A percentile compares a stretch with the other conserved stretches of the same genome.
Evolutionary conservation across 2,888 invertebrate genomes (phyloP).

Genomic region (Pterobdella sp.): DNA sequence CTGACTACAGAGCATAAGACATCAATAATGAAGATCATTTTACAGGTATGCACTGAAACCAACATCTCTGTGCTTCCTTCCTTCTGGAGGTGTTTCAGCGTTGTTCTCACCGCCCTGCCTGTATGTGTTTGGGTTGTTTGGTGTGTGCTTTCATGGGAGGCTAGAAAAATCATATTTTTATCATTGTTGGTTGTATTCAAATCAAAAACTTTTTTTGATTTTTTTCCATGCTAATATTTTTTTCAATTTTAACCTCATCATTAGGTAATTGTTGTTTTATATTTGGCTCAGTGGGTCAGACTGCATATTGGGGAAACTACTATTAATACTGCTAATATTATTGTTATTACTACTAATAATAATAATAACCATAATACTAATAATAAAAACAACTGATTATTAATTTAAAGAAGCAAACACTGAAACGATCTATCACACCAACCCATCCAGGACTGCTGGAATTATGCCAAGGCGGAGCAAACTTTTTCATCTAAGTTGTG

Average conservation of each 20-base stretch:
- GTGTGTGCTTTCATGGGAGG: too few relatives aligned
- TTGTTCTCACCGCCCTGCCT: conserved; percentile 58
- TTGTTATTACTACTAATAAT: background rate
- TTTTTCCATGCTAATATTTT: too few relatives aligned
- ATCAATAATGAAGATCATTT: background rate
- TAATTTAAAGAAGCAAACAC: too few relatives aligned
- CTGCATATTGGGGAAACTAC: too few relatives aligned
- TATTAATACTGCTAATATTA: background rate
- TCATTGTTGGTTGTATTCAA: too few relatives aligned
- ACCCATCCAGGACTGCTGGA: conserved; percentile 61
- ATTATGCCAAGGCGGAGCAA: conserved; percentile 65
- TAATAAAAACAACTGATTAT: background rate
- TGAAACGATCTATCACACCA: background rate
- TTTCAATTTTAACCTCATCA: too few relatives aligned
- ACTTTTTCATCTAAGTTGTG: conserved; percentile 66
- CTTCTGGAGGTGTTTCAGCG: conserved; percentile 68
- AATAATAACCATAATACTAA: background rate
- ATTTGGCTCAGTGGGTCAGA: too few relatives aligned
- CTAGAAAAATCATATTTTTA: too few relatives aligned
- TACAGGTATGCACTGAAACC: background rate
- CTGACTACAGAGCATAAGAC: background rate
- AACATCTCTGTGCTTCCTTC: conserved; percentile 56
- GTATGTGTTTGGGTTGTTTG: conserved; percentile 42
- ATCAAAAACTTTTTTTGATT: too few relatives aligned
- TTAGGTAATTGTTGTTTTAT: too few relatives aligned